phyloP scores from a whole-genome alignment of 2,888 invertebrate species.

The Tetheella fluctuosa region DNA sequence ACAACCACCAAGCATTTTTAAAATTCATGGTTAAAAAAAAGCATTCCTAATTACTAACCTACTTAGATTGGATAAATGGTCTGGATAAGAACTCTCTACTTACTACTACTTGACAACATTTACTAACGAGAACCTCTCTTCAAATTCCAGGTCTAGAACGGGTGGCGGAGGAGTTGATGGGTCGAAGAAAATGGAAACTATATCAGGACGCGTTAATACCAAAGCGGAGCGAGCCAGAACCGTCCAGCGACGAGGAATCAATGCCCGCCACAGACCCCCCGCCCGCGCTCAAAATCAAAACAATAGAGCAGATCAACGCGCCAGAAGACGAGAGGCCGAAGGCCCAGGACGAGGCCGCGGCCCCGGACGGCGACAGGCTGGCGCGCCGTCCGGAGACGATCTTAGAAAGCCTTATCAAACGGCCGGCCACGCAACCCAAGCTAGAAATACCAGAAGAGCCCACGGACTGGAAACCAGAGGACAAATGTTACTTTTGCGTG shows the following conservation, averaged over 20 bases:
- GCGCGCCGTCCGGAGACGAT: slow-evolving; percentile 77
- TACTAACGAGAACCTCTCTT: slow-evolving; percentile 7
- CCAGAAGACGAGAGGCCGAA: slow-evolving; percentile 56
- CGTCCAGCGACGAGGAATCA: slow-evolving; percentile 76
- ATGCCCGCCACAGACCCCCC: slow-evolving; percentile 78
- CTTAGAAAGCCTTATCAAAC: slow-evolving; percentile 79
- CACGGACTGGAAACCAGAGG: slow-evolving; percentile 91
- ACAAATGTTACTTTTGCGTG: slow-evolving; percentile 93
- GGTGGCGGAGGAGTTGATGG: slow-evolving; percentile 98
- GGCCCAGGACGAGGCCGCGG: slow-evolving; percentile 42
- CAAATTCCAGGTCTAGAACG: slow-evolving; percentile 93
- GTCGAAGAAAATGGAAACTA: slow-evolving; percentile 97
- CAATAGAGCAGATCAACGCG: slow-evolving; percentile 81
- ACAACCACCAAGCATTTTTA: too few relatives aligned
- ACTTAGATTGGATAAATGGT: not conserved
- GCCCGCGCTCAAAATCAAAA: slow-evolving; percentile 80
- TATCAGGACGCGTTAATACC: slow-evolving; percentile 90
- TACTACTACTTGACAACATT: too few relatives aligned
- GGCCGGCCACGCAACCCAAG: slow-evolving; percentile 77
- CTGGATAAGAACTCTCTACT: not conserved
- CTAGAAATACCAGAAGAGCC: slow-evolving; percentile 75
- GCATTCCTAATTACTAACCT: too few relatives aligned
- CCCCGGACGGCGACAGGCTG: slow-evolving; percentile 34
- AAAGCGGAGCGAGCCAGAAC: slow-evolving; percentile 71
- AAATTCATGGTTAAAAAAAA: too few relatives aligned